These are phyloP conservation scores for Gryon sp. DNA, from an alignment of 1,140 invertebrate species.

Conservation along the genomic window DNA sequence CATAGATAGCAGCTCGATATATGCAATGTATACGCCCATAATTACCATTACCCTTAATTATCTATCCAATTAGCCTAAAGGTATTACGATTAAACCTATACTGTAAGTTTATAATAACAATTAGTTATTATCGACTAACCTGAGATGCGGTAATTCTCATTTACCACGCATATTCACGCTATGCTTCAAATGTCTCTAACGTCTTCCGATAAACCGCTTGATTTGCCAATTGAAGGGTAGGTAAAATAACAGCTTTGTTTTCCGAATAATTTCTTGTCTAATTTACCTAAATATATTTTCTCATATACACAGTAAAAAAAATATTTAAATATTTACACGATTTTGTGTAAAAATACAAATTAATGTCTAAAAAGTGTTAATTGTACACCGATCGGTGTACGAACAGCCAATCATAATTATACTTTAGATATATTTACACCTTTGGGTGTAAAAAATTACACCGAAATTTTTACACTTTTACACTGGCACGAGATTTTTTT, in stretches of 20 bases:
- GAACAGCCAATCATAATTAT: too few relatives aligned
- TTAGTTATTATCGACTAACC: slow-evolving; percentile 77
- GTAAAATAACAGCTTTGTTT: slow-evolving; percentile 29
- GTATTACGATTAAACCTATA: slow-evolving; percentile 80
- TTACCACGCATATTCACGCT: slow-evolving; percentile 66
- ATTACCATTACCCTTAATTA: slow-evolving; percentile 81
- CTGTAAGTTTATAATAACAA: slow-evolving; percentile 81
- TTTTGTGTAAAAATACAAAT: too few relatives aligned
- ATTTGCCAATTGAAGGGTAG: slow-evolving; percentile 26
- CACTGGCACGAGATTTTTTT: too few relatives aligned
- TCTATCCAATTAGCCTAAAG: slow-evolving; percentile 80
- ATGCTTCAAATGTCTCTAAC: slow-evolving; percentile 40
- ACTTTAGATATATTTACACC: too few relatives aligned
- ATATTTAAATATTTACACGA: too few relatives aligned
- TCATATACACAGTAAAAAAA: too few relatives aligned
- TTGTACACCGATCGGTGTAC: too few relatives aligned
- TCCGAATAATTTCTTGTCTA: slow-evolving; percentile 9
- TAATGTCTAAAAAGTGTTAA: too few relatives aligned
- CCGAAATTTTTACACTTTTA: too few relatives aligned
- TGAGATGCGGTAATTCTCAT: slow-evolving; percentile 74
- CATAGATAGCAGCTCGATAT: slow-evolving; percentile 67
- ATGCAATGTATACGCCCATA: slow-evolving; percentile 74
- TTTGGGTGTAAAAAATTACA: too few relatives aligned
- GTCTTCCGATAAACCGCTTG: slow-evolving; percentile 40
- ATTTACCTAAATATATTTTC: not conserved